Conservation (phyloP, 2,888 invertebrate genomes). For the Eupithecia abbreviata region DNA sequence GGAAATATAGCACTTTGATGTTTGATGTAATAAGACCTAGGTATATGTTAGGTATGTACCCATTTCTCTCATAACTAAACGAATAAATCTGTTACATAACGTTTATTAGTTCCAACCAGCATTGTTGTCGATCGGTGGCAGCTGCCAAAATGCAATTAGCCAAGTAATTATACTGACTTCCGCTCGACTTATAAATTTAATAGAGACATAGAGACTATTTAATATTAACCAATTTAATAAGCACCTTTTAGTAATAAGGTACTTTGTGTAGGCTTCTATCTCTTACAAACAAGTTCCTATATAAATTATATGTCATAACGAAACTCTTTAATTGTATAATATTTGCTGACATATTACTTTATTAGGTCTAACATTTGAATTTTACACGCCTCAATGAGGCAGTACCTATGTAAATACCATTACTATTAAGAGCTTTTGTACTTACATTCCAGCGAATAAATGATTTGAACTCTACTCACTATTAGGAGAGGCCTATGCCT, state of each 20-base stretch:
- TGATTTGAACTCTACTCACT: too few relatives aligned
- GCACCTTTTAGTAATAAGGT: neutral
- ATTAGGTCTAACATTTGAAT: too few relatives aligned
- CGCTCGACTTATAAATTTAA: constrained; percentile 37
- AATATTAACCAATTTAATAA: constrained; percentile 13
- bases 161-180: constrained; percentile 54
- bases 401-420: too few relatives aligned
- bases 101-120: constrained; percentile 29
- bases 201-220: constrained; percentile 3
- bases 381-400: too few relatives aligned
- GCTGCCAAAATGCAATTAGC: constrained; percentile 52
- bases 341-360: too few relatives aligned
- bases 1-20: too few relatives aligned
- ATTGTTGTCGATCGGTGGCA: constrained; percentile 36
- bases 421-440: too few relatives aligned
- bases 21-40: neutral
- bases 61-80: neutral
- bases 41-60: neutral
- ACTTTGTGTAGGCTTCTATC: neutral
- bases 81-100: constrained; percentile 30
- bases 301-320: too few relatives aligned
- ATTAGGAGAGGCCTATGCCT: too few relatives aligned
- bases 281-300: neutral
- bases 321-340: too few relatives aligned
- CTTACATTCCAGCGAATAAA: too few relatives aligned